phyloP scores from a whole-genome alignment of 1,140 invertebrate genomes.

The Neoseiulus cucumeris region DNA sequence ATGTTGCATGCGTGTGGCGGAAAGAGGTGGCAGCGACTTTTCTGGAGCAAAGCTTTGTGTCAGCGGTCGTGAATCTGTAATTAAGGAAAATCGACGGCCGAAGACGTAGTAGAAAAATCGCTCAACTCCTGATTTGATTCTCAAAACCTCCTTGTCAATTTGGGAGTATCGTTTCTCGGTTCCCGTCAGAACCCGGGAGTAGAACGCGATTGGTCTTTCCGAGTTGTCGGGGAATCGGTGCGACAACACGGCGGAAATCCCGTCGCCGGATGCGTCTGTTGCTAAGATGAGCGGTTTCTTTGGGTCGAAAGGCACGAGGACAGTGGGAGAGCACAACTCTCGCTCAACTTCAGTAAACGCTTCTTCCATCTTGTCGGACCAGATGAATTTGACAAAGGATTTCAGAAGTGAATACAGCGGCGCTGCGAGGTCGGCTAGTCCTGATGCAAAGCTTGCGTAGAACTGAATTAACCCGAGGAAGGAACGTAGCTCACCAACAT shows the following conservation, averaged over 20 bases:
- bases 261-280: constrained; percentile 31
- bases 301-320: background rate
- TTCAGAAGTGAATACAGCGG: constrained; percentile 25
- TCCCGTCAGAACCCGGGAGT: constrained; percentile 27
- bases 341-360: background rate
- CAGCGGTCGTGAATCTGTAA: constrained; percentile 33
- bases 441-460: no score
- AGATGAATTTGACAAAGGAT: background rate
- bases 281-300: background rate
- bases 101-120: constrained; percentile 34
- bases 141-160: constrained; percentile 34
- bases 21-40: constrained; percentile 21
- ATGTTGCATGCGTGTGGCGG: constrained; percentile 25
- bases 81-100: constrained; percentile 29
- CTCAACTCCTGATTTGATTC: constrained; percentile 32
- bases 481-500: constrained; percentile 11
- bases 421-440: constrained; percentile 24
- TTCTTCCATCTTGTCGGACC: background rate
- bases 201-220: constrained; percentile 30
- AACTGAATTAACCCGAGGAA: constrained; percentile 18
- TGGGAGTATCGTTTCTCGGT: constrained; percentile 31
- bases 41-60: constrained; percentile 27
- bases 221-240: constrained; percentile 26
- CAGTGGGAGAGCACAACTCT: background rate
- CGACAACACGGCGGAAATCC: constrained; percentile 30